Base-by-base conservation (phyloP, 2,888 invertebrate genomes). In the Xiphydria camelus region DNA sequence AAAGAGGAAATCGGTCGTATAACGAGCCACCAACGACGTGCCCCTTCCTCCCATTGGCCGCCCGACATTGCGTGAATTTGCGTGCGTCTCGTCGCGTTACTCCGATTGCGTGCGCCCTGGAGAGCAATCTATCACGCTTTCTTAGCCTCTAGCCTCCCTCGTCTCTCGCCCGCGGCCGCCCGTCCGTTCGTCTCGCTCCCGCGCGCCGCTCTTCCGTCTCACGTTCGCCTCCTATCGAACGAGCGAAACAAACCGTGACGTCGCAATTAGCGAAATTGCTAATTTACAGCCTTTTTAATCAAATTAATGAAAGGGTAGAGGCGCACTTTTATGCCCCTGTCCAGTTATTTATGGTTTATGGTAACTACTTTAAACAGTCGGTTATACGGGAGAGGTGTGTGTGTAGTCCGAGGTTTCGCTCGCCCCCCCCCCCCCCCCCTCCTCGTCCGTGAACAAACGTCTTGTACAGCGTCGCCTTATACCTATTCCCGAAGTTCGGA, bases 341-440 rank as follows among this genome's bases (percentile, higher is more conserved):
- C 48, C 51, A 56, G 55, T 61, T 62, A 63, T 62, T 62, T 62
- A 59, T 55, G 55, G 61, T 63, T 62, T 61, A 62, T 57, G 59
- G 59, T 55, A 61, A 59, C 54, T 53, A 61, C 32, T 49, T 49
- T 50, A 59, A 59, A 62, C 55, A 36, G 14, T 29, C 15, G 29
- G 29, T 29, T 14, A n/a, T n/a, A n/a, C n/a, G n/a, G n/a, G n/a
- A n/a, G n/a, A n/a, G n/a, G n/a, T n/a, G n/a, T n/a, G 6, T 6
- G 12, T 29, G 12, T 10, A 2, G 29, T 29, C 15, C 29, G 14
- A 29, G 29, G 15, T 15, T 12, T 19, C 29, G 15, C 31, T 33
- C 45, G 36, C 34, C 37, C 37, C 33, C 25, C 20, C 19, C 19
- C 21, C 20, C 32, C 32, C 10, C 17, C 20, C 10, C 7, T 40